Evolutionary conservation across 2,797 vertebrate species (phyloP), one percentile per base, ranked within the genome.

Genomic region (Poeciliopsis turneri): DNA sequence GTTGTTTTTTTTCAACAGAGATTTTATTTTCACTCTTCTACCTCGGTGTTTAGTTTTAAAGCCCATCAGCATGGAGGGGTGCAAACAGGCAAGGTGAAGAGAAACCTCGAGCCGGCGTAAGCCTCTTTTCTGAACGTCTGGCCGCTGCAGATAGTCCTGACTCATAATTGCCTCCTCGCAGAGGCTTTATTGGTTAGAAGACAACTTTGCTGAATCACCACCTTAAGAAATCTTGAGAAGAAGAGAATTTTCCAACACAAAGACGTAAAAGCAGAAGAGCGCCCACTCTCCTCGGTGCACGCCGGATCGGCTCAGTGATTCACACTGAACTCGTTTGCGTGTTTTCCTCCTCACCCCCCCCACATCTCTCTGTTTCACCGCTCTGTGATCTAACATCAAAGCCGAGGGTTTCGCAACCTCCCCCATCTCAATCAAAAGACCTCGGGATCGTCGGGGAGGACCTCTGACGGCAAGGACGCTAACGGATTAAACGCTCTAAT

Each of bases 291-390:
- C 41, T 72, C 16, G 3, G 23, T 18, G 28, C 45, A 64, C 30
- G 15, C 33, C 6, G 23, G 3, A 36, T 72, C 43, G 23, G 69
- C 59, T 61, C 36, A 46, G 30, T 33, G 72, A 78, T 76, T 82
- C 84, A 18, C 71, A 20, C 75, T 25, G 84, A 86, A 83, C 82
- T 72, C 71, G 76, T 66, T 51, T 23, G 23, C 49, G 82, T 64
- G 39, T 23, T 70, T 80, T 30, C 28, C 61, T 55, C 78, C 33
- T 36, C 70, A 4, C 7, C 49, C 20, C 2, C 49, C 20, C 18
- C 49, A 49, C 47, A 49, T 49, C 18, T 18, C 47, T 49, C 18
- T 49, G 18, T 49, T 49, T 49, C 47, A 49, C 47, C 47, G 8
- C 49, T 51, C 49, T 23, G 49, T 51, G 49, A 51, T 51, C 49